These are phyloP conservation scores for Patiria miniata DNA, from an alignment of 35 echinoderm and acorn worm species.

Conservation along the genomic window DNA sequence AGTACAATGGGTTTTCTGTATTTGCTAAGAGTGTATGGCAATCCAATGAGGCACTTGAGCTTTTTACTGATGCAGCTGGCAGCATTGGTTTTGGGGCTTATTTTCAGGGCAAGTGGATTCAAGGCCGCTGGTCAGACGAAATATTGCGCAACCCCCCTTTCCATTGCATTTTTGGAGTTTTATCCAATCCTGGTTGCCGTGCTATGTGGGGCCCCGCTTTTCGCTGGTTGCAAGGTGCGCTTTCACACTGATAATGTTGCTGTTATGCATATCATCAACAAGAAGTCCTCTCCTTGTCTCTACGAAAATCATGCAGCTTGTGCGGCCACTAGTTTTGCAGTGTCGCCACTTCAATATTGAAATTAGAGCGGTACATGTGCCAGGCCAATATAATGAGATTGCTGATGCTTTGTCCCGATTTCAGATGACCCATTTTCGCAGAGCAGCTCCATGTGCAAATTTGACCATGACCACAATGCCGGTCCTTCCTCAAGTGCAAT, in stretches of 20 bases:
- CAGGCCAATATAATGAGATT: constrained; percentile 22
- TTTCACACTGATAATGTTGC: constrained; percentile 40
- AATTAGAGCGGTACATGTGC: constrained; percentile 33
- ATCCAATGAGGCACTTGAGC: not conserved
- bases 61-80: not conserved
- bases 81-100: constrained; percentile 5
- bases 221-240: not conserved
- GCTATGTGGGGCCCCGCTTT: not conserved
- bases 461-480: not conserved
- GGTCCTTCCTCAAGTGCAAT: not conserved
- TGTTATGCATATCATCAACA: constrained; percentile 33
- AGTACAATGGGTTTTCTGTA: not conserved
- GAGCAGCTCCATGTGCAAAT: not conserved
- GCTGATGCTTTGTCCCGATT: constrained; percentile 45
- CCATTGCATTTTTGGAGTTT: constrained; percentile 11
- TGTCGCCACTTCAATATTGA: constrained; percentile 35
- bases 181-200: not conserved
- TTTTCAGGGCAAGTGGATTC: not conserved
- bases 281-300: constrained; percentile 12
- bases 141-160: no score
- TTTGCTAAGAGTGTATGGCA: not conserved
- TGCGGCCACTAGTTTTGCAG: constrained; percentile 7
- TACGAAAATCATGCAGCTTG: constrained; percentile 14
- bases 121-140: not conserved
- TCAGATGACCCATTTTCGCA: constrained; percentile 19